A percentile compares a stretch with the other conserved stretches of the same genome.
Evolutionary conservation across 2,888 invertebrate genomes (phyloP).

Genomic region (Stenichneumon culpator): DNA sequence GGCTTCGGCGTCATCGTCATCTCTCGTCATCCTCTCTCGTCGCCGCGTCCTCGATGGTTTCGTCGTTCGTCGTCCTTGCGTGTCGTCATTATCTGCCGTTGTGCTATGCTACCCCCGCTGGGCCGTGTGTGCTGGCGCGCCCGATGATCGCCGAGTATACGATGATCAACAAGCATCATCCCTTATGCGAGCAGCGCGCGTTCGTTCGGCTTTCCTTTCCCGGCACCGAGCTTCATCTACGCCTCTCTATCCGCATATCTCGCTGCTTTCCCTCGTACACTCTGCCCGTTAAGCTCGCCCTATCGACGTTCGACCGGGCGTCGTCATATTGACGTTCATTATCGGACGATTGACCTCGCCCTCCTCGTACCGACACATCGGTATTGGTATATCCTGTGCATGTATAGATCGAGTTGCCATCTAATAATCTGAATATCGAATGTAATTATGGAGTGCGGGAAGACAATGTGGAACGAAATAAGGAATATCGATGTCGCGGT

Average conservation of each 20-base stretch:
- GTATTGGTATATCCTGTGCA: neutral
- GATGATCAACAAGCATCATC: slow-evolving; percentile 42
- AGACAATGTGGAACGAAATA: neutral
- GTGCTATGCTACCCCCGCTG: slow-evolving; percentile 23
- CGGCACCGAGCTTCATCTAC: slow-evolving; percentile 22
- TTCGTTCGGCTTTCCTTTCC: slow-evolving; percentile 63
- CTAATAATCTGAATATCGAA: slow-evolving; percentile 13
- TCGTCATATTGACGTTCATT: slow-evolving; percentile 63
- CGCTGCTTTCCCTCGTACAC: slow-evolving; percentile 47
- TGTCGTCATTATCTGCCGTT: slow-evolving; percentile 63
- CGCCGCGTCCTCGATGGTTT: slow-evolving; percentile 44
- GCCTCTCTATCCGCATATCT: slow-evolving; percentile 10
- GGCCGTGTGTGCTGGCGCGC: neutral
- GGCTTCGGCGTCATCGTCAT: slow-evolving; percentile 58
- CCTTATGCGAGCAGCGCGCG: slow-evolving; percentile 48
- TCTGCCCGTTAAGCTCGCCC: slow-evolving; percentile 49
- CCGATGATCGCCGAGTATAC: slow-evolving; percentile 22
- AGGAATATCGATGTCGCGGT: neutral
- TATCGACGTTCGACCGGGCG: slow-evolving; percentile 51
- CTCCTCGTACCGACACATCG: slow-evolving; percentile 13
- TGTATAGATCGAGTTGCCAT: neutral
- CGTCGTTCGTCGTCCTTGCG: slow-evolving; percentile 58
- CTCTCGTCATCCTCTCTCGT: slow-evolving; percentile 58
- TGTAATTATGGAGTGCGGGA: slow-evolving; percentile 1
- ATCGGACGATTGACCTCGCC: slow-evolving; percentile 59